Evolutionary conservation across 2,888 invertebrate genomes (phyloP).

Genomic region (Tethea ocularis): DNA sequence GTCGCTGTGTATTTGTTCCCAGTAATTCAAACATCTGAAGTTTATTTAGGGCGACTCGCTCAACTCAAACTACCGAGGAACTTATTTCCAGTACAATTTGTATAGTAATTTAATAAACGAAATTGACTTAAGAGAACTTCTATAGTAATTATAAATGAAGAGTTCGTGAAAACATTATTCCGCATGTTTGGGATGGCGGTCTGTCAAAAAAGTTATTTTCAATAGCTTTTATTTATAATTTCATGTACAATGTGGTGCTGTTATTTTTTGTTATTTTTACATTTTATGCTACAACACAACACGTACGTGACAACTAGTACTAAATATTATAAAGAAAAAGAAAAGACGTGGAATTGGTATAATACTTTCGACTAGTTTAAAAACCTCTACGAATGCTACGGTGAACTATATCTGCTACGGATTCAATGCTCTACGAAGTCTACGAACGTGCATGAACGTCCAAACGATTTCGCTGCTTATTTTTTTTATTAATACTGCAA

Average conservation of each 20-base stretch:
- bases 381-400: conserved; percentile 5
- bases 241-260: too few relatives aligned
- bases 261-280: too few relatives aligned
- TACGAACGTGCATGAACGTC: conserved; percentile 14
- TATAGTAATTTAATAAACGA: conserved; percentile 3
- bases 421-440: background rate
- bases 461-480: conserved; percentile 32
- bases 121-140: background rate
- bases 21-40: conserved; percentile 38
- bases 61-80: conserved; percentile 27
- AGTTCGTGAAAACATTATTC: too few relatives aligned
- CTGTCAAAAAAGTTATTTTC: too few relatives aligned
- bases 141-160: background rate
- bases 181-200: too few relatives aligned
- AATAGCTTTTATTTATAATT: too few relatives aligned
- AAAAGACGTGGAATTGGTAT: too few relatives aligned
- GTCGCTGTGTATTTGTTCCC: conserved; percentile 33
- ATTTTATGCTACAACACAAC: too few relatives aligned
- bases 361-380: too few relatives aligned
- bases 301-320: too few relatives aligned
- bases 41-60: conserved; percentile 52
- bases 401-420: background rate
- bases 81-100: conserved; percentile 3
- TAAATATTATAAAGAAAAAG: too few relatives aligned
- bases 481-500: background rate